Evolutionary conservation across 1,140 invertebrate genomes (phyloP).

Genomic region (Drosophila sulfurigaster): DNA sequence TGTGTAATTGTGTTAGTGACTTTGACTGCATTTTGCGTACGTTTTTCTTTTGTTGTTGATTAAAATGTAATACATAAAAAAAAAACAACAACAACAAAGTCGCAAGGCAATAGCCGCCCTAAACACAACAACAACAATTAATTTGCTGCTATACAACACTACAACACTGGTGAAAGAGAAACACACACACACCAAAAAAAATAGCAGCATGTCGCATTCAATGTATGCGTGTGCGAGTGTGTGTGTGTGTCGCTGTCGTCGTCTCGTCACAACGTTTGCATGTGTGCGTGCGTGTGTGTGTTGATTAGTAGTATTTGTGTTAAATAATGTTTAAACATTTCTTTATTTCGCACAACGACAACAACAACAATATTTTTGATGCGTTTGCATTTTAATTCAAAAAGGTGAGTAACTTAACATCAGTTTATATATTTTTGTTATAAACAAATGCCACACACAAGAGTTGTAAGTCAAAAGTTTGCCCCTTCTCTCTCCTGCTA

Average conservation of each 20-base stretch:
- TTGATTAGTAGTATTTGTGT: slow-evolving; percentile 70
- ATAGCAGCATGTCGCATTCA: slow-evolving; percentile 50
- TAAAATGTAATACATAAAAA: slow-evolving; percentile 52
- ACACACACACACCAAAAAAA: slow-evolving; percentile 40
- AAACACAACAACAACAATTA: slow-evolving; percentile 29
- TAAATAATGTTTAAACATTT: slow-evolving; percentile 78
- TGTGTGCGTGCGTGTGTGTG: slow-evolving; percentile 45
- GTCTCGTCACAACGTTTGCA: slow-evolving; percentile 45
- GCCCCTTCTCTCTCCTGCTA: slow-evolving; percentile 16
- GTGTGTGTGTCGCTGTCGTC: slow-evolving; percentile 37
- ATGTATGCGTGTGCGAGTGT: slow-evolving; percentile 27
- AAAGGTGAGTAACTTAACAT: slow-evolving; percentile 59
- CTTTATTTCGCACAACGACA: slow-evolving; percentile 58
- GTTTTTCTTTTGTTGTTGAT: slow-evolving; percentile 43
- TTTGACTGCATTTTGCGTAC: slow-evolving; percentile 77
- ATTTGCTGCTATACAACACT: slow-evolving; percentile 47
- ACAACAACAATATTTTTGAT: slow-evolving; percentile 48
- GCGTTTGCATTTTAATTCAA: slow-evolving; percentile 52
- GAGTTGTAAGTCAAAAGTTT: slow-evolving; percentile 53
- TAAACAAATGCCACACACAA: slow-evolving; percentile 63
- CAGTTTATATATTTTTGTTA: slow-evolving; percentile 48
- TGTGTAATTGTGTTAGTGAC: slow-evolving; percentile 55
- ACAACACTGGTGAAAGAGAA: slow-evolving; percentile 28
- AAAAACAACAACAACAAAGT: slow-evolving; percentile 48
- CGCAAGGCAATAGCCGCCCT: slow-evolving; percentile 41